These are phyloP conservation scores for Crotalus helleri DNA, from an alignment of 2,113 vertebrate species.

Conservation along the genomic window DNA sequence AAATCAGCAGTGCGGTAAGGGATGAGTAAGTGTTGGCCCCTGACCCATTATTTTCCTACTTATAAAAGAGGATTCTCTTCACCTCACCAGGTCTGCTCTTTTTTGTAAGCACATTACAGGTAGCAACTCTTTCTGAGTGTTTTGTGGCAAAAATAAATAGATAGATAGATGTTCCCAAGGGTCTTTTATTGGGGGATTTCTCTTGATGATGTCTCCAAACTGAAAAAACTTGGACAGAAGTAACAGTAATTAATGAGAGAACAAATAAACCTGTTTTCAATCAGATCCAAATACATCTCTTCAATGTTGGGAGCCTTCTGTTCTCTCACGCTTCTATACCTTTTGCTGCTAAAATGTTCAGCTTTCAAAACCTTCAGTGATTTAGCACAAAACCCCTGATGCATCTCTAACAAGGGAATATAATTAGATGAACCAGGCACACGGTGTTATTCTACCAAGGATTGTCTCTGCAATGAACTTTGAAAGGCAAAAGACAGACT, in stretches of 20 bases:
- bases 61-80: neutral
- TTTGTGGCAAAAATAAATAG: neutral
- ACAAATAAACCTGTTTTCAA: neutral
- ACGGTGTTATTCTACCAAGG: conserved; percentile 2
- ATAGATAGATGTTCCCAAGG: neutral
- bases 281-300: conserved; percentile 3
- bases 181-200: neutral
- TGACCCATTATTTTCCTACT: neutral
- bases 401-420: conserved; percentile 51
- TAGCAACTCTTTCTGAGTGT: neutral
- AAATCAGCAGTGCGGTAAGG: neutral
- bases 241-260: conserved; percentile 10
- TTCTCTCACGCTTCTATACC: conserved; percentile 32
- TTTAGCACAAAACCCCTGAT: conserved; percentile 44
- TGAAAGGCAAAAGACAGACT: conserved; percentile 54
- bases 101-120: neutral
- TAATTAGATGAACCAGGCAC: conserved; percentile 51
- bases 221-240: neutral
- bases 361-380: conserved; percentile 47
- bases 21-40: neutral
- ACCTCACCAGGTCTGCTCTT: neutral
- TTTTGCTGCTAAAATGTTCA: conserved; percentile 49
- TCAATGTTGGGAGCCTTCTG: conserved; percentile 35
- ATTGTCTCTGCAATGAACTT: conserved; percentile 44
- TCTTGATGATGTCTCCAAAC: neutral